Base-by-base conservation (phyloP, 2,113 vertebrate species). In the Electrona antarctica region DNA sequence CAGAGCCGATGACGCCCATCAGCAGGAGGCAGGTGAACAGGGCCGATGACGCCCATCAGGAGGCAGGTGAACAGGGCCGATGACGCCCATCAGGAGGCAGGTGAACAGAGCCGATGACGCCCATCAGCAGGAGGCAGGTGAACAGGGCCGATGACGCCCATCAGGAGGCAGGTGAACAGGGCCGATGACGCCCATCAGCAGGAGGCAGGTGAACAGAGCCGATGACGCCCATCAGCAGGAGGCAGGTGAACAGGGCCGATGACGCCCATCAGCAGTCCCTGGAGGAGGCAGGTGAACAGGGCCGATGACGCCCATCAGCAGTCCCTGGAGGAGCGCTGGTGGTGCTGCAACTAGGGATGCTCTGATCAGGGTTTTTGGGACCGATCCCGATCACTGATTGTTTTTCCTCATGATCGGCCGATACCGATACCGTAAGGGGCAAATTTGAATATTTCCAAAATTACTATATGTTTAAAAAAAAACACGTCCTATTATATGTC, bases 31-130 rank as follows among this genome's bases (percentile, higher is more conserved):
- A 13, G 66, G 8, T n/a, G 56, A 29, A 12, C 29, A 61, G 59
- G 10, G 28, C 46, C 64, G 51, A 15, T 56, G 21, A 41, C n/a
- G n/a, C n/a, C n/a, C n/a, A n/a, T n/a, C 21, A 8, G 59, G 49
- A 75, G 47, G 61, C 63, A 13, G 66, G 8, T n/a, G 56, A 29
- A 12, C 29, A 61, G 59, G 10, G 28, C 46, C 64, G 51, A 15
- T 56, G 21, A 41, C n/a, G n/a, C n/a, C n/a, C n/a, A n/a, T n/a
- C 21, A 8, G 59, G 49, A 75, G 47, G 61, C 63, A 13, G 66
- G 8, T n/a, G 56, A 29, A 12, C 29, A 61, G 59, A 3, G 28
- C 46, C 64, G 51, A 15, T 56, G 21, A 41, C n/a, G n/a, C n/a
- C n/a, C n/a, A n/a, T n/a, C n/a, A n/a, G 51, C 21, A 8, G 59